Percentiles rank a stretch among this genome's conserved stretches.
phyloP scores from a whole-genome alignment of 2,888 invertebrate species.

The Himalopsyche anomala region DNA sequence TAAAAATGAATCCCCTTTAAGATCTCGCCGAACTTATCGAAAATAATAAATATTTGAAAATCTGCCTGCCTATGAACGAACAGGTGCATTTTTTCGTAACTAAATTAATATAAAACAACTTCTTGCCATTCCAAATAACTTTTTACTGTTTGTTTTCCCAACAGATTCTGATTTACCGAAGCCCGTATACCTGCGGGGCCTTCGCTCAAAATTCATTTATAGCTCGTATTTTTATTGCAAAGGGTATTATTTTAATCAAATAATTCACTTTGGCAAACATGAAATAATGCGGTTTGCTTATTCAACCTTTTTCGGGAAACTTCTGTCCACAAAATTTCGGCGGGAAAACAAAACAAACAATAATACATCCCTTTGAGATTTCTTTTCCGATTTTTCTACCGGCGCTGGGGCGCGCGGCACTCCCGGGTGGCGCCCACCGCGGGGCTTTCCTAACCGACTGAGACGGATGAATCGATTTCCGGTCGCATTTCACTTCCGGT shows the following conservation, averaged over 20 bases:
- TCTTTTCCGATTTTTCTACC: slow-evolving; percentile 2
- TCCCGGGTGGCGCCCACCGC: slow-evolving; percentile 12
- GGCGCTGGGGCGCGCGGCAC: neutral
- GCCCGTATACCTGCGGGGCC: slow-evolving; percentile 1
- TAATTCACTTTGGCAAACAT: neutral
- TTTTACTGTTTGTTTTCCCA: slow-evolving; percentile 1
- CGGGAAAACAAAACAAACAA: slow-evolving; percentile 29
- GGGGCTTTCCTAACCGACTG: slow-evolving; percentile 37
- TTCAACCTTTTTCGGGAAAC: slow-evolving; percentile 30
- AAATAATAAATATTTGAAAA: too few species aligned
- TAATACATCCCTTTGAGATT: slow-evolving; percentile 21
- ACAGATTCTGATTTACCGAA: neutral
- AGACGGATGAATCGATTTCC: slow-evolving; percentile 46
- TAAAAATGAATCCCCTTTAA: too few species aligned
- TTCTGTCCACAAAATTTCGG: slow-evolving; percentile 26
- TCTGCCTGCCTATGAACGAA: too few species aligned
- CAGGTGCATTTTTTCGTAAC: too few species aligned
- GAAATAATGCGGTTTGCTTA: slow-evolving; percentile 20
- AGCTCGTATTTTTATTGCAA: slow-evolving; percentile 1
- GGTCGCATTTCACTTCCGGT: slow-evolving; percentile 45
- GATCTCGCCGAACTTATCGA: too few species aligned
- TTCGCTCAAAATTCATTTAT: slow-evolving; percentile 25
- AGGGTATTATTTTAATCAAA: slow-evolving; percentile 31
- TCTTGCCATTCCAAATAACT: neutral
- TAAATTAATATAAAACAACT: neutral